phyloP scores from a whole-genome alignment of 1,140 invertebrate genomes.

The Eubasilissa regina region DNA sequence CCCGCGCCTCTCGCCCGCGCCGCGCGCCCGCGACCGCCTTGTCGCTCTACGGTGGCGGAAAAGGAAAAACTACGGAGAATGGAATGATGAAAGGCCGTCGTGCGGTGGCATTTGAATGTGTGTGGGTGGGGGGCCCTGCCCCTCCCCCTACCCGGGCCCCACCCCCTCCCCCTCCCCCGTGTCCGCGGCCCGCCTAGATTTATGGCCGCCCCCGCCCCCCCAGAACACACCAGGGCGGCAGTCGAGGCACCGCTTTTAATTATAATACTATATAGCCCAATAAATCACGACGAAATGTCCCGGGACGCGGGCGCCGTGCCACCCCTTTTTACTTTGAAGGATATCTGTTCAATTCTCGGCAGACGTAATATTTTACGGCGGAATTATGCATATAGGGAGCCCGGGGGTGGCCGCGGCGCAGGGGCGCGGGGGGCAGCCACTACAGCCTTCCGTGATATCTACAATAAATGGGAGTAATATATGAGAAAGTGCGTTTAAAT shows the following conservation, averaged over 20 bases:
- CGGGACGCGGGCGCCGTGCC: slow-evolving; percentile 58
- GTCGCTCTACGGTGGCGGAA: slow-evolving; percentile 49
- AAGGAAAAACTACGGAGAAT: slow-evolving; percentile 59
- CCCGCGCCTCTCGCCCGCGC: not conserved
- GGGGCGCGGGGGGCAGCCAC: slow-evolving; percentile 11
- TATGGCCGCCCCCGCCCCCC: slow-evolving; percentile 58
- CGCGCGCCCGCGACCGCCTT: slow-evolving; percentile 7
- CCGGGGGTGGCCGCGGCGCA: slow-evolving; percentile 16
- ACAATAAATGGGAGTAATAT: slow-evolving; percentile 57
- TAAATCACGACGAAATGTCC: slow-evolving; percentile 68
- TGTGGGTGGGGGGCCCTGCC: slow-evolving; percentile 50
- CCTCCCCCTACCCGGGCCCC: too few species aligned
- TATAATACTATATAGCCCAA: slow-evolving; percentile 74
- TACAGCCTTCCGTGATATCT: slow-evolving; percentile 55
- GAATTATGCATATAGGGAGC: slow-evolving; percentile 59
- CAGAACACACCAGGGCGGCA: slow-evolving; percentile 61
- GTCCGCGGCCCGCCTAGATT: slow-evolving; percentile 58
- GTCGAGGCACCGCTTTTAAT: slow-evolving; percentile 70
- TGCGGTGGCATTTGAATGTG: slow-evolving; percentile 61
- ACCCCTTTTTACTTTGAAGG: slow-evolving; percentile 61
- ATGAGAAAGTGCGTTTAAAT: slow-evolving; percentile 58
- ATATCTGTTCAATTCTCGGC: slow-evolving; percentile 61
- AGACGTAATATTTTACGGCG: slow-evolving; percentile 61
- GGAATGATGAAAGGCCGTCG: slow-evolving; percentile 60
- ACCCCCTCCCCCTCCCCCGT: slow-evolving; percentile 33